phyloP scores from a whole-genome alignment of 2,888 invertebrate genomes.

The Acleris holmiana region DNA sequence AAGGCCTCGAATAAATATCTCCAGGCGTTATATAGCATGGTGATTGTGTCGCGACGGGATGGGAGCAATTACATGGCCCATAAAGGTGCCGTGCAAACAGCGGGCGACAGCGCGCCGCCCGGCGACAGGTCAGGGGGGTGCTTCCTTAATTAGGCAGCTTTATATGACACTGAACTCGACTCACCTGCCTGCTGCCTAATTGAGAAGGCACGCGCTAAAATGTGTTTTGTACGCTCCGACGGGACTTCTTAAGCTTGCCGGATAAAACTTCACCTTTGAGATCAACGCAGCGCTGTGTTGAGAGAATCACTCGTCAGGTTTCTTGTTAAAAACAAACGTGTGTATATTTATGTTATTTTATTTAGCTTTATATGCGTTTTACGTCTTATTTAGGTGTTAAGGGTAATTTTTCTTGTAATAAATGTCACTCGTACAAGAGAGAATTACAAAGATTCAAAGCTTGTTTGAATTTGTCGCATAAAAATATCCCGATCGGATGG shows the following conservation, averaged over 20 bases:
- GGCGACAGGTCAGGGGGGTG: conserved; percentile 1
- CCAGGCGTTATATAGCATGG: conserved; percentile 32
- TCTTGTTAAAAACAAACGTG: conserved; percentile 1
- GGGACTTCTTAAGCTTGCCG: too few relatives aligned
- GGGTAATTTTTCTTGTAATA: too few relatives aligned
- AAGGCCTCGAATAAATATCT: conserved; percentile 12
- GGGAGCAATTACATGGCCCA: conserved; percentile 49
- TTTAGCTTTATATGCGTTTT: neutral
- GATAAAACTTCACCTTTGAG: too few relatives aligned
- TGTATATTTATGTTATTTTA: too few relatives aligned
- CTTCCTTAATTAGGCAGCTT: too few relatives aligned
- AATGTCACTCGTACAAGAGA: too few relatives aligned
- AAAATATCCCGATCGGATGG: conserved; percentile 56
- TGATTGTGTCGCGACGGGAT: conserved; percentile 47
- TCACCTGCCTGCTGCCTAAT: too few relatives aligned
- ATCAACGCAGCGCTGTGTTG: too few relatives aligned
- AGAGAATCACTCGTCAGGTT: too few relatives aligned
- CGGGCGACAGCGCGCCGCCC: conserved; percentile 35
- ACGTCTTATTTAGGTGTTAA: neutral
- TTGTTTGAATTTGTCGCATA: conserved; percentile 39
- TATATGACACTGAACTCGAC: too few relatives aligned
- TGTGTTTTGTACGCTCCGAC: too few relatives aligned
- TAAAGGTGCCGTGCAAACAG: conserved; percentile 52
- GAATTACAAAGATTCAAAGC: neutral
- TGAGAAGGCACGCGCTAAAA: too few relatives aligned